Base-by-base conservation (phyloP, 2,113 vertebrate genomes). In the Rhagologus leucostigma region DNA sequence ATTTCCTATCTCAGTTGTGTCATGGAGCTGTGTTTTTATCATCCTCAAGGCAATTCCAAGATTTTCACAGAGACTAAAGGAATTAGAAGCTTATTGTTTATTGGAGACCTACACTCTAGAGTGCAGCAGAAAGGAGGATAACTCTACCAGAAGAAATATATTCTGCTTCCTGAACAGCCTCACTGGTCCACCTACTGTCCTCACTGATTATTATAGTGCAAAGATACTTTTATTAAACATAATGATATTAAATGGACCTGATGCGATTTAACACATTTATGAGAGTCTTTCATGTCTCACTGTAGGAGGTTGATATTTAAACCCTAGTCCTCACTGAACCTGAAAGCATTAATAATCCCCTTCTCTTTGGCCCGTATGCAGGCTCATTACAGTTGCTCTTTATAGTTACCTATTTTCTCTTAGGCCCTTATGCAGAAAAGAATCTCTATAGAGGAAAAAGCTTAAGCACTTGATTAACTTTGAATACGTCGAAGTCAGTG, bases 181-280 rank as follows among this genome's bases (percentile, higher is more conserved):
- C 74, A 88, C 83, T 92, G 89, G 93, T 91, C 87, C 46, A 96
- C 60, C 77, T 94, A 90, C 86, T 76, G 86, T 94, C 90, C 87
- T 94, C 50, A 67, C 73, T 79, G 70, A 88, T 95, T 81, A 81
- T 88, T 93, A 87, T 81, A 91, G 62, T 73, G 78, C 87, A 94
- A 95, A 96, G 88, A 93, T 92, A 94, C 60, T 96, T 90, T 63
- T 93, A 94, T 97, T 96, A 94, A 90, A 57, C 62, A 79, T 96
- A 97, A 97, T 93, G 88, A 96, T 92, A 96, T 97, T 95, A 97
- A 94, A 95, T 87, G 96, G 93, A 96, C 96, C 89, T 95, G 95
- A 95, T 97, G 89, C 33, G 71, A 94, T 97, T 96, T 95, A 96
- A 94, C 87, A 96, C 88, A 95, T 97, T 96, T 95, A 93, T 91